A percentile compares a stretch with the other conserved stretches of the same genome.
phyloP scores from a whole-genome alignment of 2,113 vertebrate genomes.

The Forbesichthys papilliferus region DNA sequence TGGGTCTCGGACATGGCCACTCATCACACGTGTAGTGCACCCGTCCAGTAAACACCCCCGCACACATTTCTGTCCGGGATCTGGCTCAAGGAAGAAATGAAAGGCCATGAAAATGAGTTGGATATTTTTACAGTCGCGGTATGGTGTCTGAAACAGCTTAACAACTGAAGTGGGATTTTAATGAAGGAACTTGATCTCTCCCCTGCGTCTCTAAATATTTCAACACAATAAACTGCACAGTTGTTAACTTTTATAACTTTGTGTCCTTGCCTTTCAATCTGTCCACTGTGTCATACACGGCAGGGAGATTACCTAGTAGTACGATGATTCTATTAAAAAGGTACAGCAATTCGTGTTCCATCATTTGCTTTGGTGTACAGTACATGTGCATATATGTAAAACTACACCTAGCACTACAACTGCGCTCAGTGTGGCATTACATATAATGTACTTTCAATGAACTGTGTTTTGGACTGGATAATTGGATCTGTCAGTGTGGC shows the following conservation, averaged over 20 bases:
- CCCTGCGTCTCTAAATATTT: constrained; percentile 35
- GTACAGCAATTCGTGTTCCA: no score
- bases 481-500: no score
- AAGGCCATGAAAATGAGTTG: neutral
- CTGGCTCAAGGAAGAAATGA: neutral
- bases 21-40: neutral
- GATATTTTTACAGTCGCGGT: neutral
- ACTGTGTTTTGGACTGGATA: no score
- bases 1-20: neutral
- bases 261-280: constrained; percentile 41
- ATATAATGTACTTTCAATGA: no score
- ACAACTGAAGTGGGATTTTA: neutral
- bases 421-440: no score
- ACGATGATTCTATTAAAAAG: constrained; percentile 15
- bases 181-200: neutral
- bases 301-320: constrained; percentile 14
- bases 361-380: no score
- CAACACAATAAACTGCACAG: constrained; percentile 41
- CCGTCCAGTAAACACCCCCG: neutral
- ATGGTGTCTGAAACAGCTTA: neutral
- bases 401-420: no score
- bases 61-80: neutral
- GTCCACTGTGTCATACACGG: constrained; percentile 30
- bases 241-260: constrained; percentile 5
- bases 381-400: no score